Base-by-base conservation (phyloP, 2,888 invertebrate species). In the Drosophila neotestacea region DNA sequence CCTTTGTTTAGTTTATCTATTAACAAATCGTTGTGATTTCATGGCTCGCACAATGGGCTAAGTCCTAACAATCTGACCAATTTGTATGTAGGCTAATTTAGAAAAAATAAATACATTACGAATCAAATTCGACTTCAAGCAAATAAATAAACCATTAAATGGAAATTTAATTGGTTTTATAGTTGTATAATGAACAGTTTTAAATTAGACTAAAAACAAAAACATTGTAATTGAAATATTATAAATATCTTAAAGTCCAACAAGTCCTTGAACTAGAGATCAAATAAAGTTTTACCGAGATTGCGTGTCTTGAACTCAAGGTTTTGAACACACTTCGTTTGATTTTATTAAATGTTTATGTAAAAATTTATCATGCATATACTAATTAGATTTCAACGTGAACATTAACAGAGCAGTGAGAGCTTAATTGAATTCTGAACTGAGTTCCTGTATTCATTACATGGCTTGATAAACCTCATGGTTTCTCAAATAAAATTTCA, bases 11-110 rank as follows among this genome's bases (percentile, higher is more conserved):
- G 48, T 61, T 75, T 79, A 72, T 65, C 69, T 79, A 61, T 80
- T 80, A 56, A 69, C 82, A 81, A 72, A 67, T 79, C 60, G 56
- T 44, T 78, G 81, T 58, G 79, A 79, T 69, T 71, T 78, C 54
- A 64, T 74, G 79, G 50, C 51, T 28, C 44, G 77, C 55, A 74
- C 79, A 61, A 71, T 79, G 78, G 81, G 50, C 36, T 48, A 60
- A 67, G 60, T 46, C 52, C 16, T 11, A 65, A 59, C 44, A 51
- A 47, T 13, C 11, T 66, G n/a, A 6, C 13, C 13, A 39, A 54
- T 22, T 54, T 54, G 7, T 22, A 54, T 54, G 7, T 22, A 27
- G 27, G 34, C 1, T 16, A 41, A 34, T 38, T 44, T 11, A 30
- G 13, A 13, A 51, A 42, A 38, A 51, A 56, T 13, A 13, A 46